Conservation (phyloP, 2,797 vertebrate genomes). For the Poeciliopsis presidionis region DNA sequence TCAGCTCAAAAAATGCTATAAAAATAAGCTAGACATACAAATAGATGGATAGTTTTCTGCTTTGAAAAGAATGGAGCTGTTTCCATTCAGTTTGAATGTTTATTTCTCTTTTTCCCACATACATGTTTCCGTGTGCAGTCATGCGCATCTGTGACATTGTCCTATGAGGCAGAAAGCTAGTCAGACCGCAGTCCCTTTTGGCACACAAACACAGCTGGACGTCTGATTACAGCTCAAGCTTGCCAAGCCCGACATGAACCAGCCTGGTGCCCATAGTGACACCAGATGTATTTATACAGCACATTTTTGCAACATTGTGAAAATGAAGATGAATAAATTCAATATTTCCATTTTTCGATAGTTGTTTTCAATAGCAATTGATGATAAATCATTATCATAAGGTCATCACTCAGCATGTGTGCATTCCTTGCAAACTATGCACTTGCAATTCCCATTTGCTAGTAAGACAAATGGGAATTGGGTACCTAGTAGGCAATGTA, state of each 20-base stretch:
- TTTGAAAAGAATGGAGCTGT: neutral
- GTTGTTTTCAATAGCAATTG: conserved; percentile 2
- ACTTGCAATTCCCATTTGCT: conserved; percentile 8
- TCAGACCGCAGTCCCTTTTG: conserved; percentile 60
- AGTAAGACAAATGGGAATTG: conserved; percentile 47
- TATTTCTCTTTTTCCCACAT: neutral
- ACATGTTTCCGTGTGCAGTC: neutral
- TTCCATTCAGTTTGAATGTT: neutral
- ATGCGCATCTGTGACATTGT: conserved; percentile 50
- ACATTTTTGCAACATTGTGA: conserved; percentile 8
- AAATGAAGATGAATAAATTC: neutral
- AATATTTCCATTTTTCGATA: neutral
- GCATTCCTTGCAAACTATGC: conserved; percentile 25
- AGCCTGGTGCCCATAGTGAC: conserved; percentile 72
- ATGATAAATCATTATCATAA: conserved; percentile 24
- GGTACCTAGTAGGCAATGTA: conserved; percentile 40
- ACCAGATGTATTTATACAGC: conserved; percentile 55
- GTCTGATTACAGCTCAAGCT: conserved; percentile 66
- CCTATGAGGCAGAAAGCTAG: conserved; percentile 61
- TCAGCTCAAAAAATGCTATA: neutral
- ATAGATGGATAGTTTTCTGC: neutral
- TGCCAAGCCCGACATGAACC: conserved; percentile 71
- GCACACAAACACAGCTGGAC: conserved; percentile 69
- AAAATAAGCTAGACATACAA: neutral
- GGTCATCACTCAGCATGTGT: conserved; percentile 30